A percentile compares a stretch with the other conserved stretches of the same genome.
phyloP scores from a whole-genome alignment of 2,113 vertebrate species.

The Lagenorhynchus albirostris region DNA sequence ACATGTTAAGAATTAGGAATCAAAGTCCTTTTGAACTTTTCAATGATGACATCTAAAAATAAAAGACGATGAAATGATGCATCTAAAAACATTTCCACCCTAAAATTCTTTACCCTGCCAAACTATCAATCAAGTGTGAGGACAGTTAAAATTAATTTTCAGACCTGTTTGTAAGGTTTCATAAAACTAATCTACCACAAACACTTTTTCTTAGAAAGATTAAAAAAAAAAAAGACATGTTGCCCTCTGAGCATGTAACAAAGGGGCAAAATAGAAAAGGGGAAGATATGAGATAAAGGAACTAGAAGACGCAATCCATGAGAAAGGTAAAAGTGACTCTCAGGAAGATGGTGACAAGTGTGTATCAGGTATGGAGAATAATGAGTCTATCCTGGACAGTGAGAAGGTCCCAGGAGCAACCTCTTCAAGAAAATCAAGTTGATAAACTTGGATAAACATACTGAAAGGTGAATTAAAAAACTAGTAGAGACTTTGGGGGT shows the following conservation, averaged over 20 bases:
- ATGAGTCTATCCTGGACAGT: background rate
- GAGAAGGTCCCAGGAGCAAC: background rate
- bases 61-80: background rate
- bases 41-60: background rate
- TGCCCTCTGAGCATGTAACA: background rate
- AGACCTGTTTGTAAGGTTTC: background rate
- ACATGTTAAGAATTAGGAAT: background rate
- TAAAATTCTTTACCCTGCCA: background rate
- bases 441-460: background rate
- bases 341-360: background rate
- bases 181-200: background rate
- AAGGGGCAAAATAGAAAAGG: background rate
- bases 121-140: background rate
- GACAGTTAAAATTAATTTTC: conserved; percentile 27
- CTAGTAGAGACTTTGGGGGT: background rate
- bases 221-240: background rate
- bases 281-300: background rate
- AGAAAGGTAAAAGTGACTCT: background rate
- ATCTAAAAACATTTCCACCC: background rate
- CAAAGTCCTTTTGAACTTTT: background rate
- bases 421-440: conserved; percentile 17
- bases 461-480: background rate
- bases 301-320: background rate
- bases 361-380: background rate
- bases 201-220: background rate